A percentile compares a stretch with the other conserved stretches of the same genome.
These are phyloP conservation scores for Petrocephalus zakoni DNA, from an alignment of 2,113 vertebrate genomes.

Conservation along the genomic window DNA sequence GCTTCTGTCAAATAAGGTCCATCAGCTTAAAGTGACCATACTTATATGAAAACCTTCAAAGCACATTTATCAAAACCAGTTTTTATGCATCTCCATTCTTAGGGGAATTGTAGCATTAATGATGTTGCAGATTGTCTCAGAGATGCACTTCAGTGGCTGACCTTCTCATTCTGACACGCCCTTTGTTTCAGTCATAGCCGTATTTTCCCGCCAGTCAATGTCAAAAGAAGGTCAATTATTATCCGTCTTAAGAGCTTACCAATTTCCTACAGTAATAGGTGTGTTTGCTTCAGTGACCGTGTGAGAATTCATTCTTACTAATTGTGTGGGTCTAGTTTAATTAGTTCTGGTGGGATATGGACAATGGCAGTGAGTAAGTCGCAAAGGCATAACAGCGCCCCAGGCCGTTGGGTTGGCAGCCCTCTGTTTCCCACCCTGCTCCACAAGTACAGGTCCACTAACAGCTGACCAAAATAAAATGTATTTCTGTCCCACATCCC, in stretches of 20 bases:
- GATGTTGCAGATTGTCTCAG: not conserved
- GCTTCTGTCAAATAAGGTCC: not conserved
- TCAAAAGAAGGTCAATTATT: not conserved
- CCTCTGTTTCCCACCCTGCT: not conserved
- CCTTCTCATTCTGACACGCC: not conserved
- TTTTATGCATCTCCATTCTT: conserved; percentile 1
- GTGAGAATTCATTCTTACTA: not conserved
- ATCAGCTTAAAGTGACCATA: not conserved
- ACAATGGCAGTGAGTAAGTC: not conserved
- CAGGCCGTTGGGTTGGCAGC: not conserved
- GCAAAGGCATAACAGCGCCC: not conserved
- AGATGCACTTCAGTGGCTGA: not conserved
- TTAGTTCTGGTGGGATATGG: not conserved
- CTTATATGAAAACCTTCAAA: not conserved
- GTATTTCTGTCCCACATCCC: conserved; percentile 31
- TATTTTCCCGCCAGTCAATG: not conserved
- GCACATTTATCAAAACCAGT: not conserved
- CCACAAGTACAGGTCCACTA: not conserved
- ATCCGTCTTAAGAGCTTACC: not conserved
- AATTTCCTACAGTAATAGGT: not conserved
- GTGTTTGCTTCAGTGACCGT: not conserved
- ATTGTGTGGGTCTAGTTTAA: conserved; percentile 13
- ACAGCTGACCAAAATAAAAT: not conserved
- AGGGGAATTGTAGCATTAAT: not conserved
- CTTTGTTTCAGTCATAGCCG: not conserved